Evolutionary conservation across 2,113 vertebrate species (phyloP), one percentile per base, ranked within the genome.

Genomic region (Colistium nudipinnis): DNA sequence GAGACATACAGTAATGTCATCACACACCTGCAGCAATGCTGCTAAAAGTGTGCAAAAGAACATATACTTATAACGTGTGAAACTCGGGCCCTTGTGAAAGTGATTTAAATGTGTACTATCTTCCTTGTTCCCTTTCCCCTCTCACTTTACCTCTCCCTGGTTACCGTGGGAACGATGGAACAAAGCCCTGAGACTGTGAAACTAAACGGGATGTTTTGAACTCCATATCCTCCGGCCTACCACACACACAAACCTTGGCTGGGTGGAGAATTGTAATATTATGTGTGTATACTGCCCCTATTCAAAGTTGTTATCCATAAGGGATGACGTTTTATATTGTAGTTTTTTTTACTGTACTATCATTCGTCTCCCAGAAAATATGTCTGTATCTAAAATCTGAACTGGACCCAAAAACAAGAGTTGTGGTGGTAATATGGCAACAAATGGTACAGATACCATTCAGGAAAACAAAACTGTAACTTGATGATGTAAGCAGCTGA

Each of bases 91-190:
- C 14, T 0, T 35, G 62, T 16, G 10, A 41, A 61, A 70, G 20
- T 16, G 11, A 14, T 67, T 47, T 59, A 20, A 62, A 68, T 60
- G 48, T 64, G 61, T 16, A 20, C 47, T 69, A 22, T 1, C 27
- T 51, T 22, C 16, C 52, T 14, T 11, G 1, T 43, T 19, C 41
- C 20, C 33, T 39, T 33, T 51, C 41, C 22, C 20, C 49, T 38
- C 61, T 62, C 55, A 41, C 48, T 70, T 78, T 43, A 62, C 64
- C 57, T 35, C 52, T 76, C 75, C 83, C 78, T 53, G 71, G 88
- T 87, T 80, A 70, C 85, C 25, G 49, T 80, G 85, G 87, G 67
- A 87, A 87, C 72, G 27, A 43, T 64, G 33, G 74, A 80, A 90
- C 87, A 90, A 87, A 86, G 64, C 62, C 62, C 31, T n/a, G 62